Evolutionary conservation across 2,113 vertebrate species (phyloP).

Genomic region (Prolemur simus): DNA sequence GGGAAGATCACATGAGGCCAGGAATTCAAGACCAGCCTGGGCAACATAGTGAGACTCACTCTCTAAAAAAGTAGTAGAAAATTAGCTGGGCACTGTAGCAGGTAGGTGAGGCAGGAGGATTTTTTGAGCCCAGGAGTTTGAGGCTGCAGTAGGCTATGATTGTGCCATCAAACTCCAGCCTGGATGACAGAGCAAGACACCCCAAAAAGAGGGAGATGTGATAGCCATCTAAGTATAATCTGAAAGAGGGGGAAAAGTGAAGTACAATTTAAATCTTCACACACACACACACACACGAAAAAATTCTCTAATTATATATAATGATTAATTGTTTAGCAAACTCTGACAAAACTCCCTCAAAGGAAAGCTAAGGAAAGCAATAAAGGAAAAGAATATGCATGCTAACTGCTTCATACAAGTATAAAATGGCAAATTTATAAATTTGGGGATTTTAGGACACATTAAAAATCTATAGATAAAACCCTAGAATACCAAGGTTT

Average conservation of each 20-base stretch:
- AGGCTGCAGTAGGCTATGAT: too few relatives aligned
- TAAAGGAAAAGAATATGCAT: background rate
- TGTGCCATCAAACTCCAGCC: too few relatives aligned
- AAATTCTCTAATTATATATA: background rate
- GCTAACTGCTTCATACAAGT: background rate
- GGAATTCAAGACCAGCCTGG: too few relatives aligned
- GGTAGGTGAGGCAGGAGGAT: too few relatives aligned
- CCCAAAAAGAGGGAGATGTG: background rate
- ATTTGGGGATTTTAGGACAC: background rate
- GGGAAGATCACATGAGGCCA: too few relatives aligned
- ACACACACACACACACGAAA: background rate
- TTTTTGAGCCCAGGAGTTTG: too few relatives aligned
- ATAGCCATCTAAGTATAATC: background rate
- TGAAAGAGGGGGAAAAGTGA: background rate
- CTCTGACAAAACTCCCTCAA: background rate
- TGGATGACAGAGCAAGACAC: too few relatives aligned
- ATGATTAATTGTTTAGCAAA: background rate
- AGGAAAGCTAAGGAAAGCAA: background rate
- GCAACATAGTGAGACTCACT: too few relatives aligned
- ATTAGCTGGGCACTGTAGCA: too few relatives aligned
- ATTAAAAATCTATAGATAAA: slow-evolving; percentile 2
- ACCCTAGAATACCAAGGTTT: background rate
- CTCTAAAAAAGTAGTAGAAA: too few relatives aligned
- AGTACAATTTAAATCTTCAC: background rate
- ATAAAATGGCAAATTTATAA: background rate